Evolutionary conservation across 2,113 vertebrate species (phyloP).

Genomic region (Dinomys branickii): DNA sequence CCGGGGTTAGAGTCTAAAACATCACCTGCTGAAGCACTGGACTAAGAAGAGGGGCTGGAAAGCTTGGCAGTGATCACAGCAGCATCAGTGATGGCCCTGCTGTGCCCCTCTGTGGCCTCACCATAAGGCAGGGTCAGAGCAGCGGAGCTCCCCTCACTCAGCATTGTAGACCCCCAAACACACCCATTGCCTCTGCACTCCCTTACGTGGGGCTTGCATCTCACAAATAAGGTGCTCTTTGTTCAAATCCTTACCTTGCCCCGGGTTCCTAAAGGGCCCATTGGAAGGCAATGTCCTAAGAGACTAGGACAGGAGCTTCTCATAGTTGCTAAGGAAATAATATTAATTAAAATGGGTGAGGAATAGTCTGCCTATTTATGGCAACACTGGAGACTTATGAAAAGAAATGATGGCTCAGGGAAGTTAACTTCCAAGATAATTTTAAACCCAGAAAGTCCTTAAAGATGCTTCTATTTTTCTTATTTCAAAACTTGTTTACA

Average conservation of each 20-base stretch:
- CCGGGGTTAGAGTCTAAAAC: not conserved
- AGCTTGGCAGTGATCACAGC: not conserved
- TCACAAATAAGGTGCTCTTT: not conserved
- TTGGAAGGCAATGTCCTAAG: not conserved
- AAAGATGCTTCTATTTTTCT: not conserved
- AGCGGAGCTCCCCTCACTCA: fast-evolving
- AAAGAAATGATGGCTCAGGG: not conserved
- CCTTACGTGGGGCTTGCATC: too few relatives aligned
- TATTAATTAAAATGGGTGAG: not conserved
- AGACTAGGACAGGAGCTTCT: not conserved
- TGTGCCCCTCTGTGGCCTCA: not conserved
- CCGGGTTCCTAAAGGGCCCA: not conserved
- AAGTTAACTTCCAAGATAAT: not conserved
- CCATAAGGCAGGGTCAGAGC: not conserved
- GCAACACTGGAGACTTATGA: not conserved
- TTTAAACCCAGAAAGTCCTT: not conserved
- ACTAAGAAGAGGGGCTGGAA: not conserved
- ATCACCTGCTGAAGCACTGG: not conserved
- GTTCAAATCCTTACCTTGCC: not conserved
- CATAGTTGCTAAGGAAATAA: not conserved
- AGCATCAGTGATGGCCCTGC: not conserved
- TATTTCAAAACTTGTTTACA: not conserved
- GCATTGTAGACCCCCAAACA: not conserved
- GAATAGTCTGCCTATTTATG: not conserved
- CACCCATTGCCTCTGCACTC: not conserved